phyloP scores from a whole-genome alignment of 2,888 invertebrate genomes.

The Torymus texanus region DNA sequence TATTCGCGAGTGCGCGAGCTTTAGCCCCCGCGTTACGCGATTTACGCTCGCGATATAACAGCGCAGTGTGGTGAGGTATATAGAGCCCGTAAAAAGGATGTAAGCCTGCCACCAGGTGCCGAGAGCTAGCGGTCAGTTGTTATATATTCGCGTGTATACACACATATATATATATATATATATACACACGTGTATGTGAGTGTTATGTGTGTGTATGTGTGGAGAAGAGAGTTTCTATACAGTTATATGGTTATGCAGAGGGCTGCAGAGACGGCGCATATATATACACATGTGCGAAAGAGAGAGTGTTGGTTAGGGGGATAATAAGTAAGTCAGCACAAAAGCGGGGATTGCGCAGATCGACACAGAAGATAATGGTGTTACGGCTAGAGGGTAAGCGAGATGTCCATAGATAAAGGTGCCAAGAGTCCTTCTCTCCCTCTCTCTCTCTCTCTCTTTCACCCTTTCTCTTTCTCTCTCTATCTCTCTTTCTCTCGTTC shows the following conservation, averaged over 20 bases:
- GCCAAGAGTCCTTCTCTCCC: constrained; percentile 40
- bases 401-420: constrained; percentile 54
- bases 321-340: constrained; percentile 61
- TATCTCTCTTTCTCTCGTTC: constrained; percentile 21
- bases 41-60: constrained; percentile 49
- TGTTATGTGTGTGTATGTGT: neutral
- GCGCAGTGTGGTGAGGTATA: constrained; percentile 11
- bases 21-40: constrained; percentile 39
- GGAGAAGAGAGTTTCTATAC: neutral
- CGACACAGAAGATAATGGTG: constrained; percentile 57
- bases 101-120: constrained; percentile 57
- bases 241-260: no score
- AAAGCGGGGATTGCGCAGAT: constrained; percentile 61
- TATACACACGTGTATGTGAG: no score
- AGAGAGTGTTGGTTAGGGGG: constrained; percentile 56
- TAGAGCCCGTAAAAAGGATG: constrained; percentile 53
- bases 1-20: constrained; percentile 36
- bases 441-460: constrained; percentile 29
- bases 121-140: constrained; percentile 53
- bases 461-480: constrained; percentile 35
- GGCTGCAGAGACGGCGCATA: neutral
- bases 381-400: constrained; percentile 54
- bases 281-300: neutral
- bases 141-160: constrained; percentile 32
- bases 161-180: no score